Base-by-base conservation (phyloP, 2,797 vertebrate genomes). In the Harpagifer antarcticus region DNA sequence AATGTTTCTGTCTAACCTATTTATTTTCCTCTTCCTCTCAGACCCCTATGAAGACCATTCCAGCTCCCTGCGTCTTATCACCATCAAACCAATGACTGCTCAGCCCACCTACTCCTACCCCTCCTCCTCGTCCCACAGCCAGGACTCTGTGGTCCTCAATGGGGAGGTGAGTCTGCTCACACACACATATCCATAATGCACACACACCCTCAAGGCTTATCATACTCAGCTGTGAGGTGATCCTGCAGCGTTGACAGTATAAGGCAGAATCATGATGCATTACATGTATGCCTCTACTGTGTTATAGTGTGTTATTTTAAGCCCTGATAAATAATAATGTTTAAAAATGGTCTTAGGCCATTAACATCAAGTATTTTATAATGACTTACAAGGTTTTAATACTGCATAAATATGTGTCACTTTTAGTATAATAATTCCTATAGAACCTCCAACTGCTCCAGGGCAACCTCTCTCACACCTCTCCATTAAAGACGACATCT, bases 31-130 rank as follows among this genome's bases (percentile, higher is more conserved):
- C 37, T 8, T 64, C 57, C 85, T 83, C 5, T 23, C 92, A 58
- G 98, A 99, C 74, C 96, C 96, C 4, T 99, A 97, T 0, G 97
- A 98, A 74, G 96, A 97, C 0, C 96, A 97, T 17, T 97, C 97
- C 0, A 96, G 98, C 61, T 99, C 98, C 0, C 96, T 99, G 74
- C 96, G 98, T 77, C 96, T 99, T 80, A 96, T 99, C n/a, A 95
- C 97, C 17, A 97, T 99, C 73, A 99, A 99, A 76, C 96, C 98
- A 0, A 94, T 97, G 86, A 91, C 96, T 0, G 94, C 97, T 1
- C 96, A 97, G 6, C 92, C 96, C 56, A 95, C 92, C 72, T 95
- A 93, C 87, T 95, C 94, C 13, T 97, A 97, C 9, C 95, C 96
- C 1, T 91, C 94, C 31, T 91, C 96, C 0, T 96, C 96, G 0